phyloP scores from a whole-genome alignment of 2,888 invertebrate genomes.

The Tachystola acroxantha region DNA sequence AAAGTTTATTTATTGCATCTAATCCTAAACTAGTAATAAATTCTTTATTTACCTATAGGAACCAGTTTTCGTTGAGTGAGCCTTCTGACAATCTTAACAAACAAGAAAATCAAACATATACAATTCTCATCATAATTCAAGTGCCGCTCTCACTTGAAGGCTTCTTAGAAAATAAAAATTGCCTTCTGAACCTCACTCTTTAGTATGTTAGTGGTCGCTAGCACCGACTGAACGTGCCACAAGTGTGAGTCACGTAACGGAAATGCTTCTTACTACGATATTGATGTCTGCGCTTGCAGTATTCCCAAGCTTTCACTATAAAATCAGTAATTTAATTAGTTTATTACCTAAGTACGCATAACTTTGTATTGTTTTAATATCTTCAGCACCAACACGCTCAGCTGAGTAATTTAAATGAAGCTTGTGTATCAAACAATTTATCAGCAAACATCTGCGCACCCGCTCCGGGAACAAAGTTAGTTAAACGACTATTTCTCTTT shows the following conservation, averaged over 20 bases:
- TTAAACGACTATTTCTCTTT: conserved; percentile 51
- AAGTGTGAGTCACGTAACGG: conserved; percentile 75
- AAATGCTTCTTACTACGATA: conserved; percentile 66
- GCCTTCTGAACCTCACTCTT: conserved; percentile 43
- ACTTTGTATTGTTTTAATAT: background rate
- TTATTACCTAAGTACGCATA: too few species aligned
- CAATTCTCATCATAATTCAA: conserved; percentile 27
- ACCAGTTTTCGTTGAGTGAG: too few species aligned
- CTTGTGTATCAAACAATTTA: conserved; percentile 44
- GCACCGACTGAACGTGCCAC: conserved; percentile 63
- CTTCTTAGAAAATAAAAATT: conserved; percentile 48
- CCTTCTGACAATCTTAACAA: too few species aligned
- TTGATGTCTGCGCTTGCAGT: conserved; percentile 57
- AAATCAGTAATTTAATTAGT: conserved; percentile 1
- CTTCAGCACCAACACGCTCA: conserved; percentile 1
- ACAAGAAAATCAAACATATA: conserved; percentile 8
- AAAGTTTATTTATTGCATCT: too few species aligned
- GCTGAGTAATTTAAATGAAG: conserved; percentile 23
- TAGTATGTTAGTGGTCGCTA: conserved; percentile 66
- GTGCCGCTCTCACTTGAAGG: conserved; percentile 24
- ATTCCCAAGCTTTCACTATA: conserved; percentile 41
- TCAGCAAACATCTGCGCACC: conserved; percentile 64
- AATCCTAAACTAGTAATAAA: too few species aligned
- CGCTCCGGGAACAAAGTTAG: conserved; percentile 52
- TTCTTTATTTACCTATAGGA: too few species aligned